Evolutionary conservation across 2,888 invertebrate genomes (phyloP).

Genomic region (Calameuta filiformis): DNA sequence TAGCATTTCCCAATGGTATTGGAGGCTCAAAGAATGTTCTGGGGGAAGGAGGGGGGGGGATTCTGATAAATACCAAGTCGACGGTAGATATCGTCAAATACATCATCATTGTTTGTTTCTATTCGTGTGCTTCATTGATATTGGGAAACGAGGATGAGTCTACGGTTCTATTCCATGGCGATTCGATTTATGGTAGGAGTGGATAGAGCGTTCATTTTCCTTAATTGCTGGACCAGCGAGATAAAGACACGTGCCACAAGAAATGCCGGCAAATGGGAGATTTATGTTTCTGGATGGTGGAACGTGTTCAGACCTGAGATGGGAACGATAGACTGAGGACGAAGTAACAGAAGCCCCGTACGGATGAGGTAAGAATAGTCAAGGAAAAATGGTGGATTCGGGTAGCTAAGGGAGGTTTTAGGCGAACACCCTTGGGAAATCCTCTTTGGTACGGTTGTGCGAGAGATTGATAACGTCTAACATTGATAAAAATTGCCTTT

Average conservation of each 20-base stretch:
- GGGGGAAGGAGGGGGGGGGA: neutral
- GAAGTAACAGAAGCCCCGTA: neutral
- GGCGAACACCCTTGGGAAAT: constrained; percentile 29
- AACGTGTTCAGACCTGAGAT: neutral
- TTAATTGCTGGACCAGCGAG: neutral
- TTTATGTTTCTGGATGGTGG: neutral
- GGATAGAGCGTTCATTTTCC: neutral
- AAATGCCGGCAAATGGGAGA: neutral
- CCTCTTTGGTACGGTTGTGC: constrained; percentile 20
- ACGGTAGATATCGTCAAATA: neutral
- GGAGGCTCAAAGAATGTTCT: neutral
- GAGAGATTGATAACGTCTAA: constrained; percentile 29
- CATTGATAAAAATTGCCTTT: constrained; percentile 28
- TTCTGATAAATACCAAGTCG: neutral
- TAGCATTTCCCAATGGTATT: constrained; percentile 11
- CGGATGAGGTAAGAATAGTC: neutral
- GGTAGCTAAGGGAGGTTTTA: constrained; percentile 5
- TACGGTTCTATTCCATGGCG: neutral
- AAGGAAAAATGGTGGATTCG: constrained; percentile 7
- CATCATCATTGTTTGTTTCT: neutral
- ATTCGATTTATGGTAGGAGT: neutral
- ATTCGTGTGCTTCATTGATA: neutral
- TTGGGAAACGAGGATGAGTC: neutral
- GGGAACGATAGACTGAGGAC: neutral
- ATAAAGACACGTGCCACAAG: neutral